A percentile compares a stretch with the other conserved stretches of the same genome.
Conservation (phyloP, 2,797 vertebrate species). For the Tachyglossus aculeatus region DNA sequence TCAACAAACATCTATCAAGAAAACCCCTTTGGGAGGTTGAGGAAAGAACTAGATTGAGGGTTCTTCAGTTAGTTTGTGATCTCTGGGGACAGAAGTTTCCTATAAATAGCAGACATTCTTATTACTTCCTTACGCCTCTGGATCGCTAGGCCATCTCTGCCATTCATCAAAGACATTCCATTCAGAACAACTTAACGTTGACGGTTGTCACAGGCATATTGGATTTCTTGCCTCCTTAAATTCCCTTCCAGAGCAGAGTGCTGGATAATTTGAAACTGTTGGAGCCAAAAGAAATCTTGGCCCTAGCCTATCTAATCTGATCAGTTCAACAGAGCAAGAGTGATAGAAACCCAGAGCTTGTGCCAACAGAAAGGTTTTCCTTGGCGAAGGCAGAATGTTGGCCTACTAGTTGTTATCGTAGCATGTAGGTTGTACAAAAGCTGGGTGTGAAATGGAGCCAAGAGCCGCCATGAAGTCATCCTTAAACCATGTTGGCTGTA, state of each 20-base stretch:
- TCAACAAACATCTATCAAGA: too few species aligned
- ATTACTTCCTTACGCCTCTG: neutral
- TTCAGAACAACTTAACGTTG: neutral
- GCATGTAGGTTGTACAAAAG: neutral
- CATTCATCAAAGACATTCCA: neutral
- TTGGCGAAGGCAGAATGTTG: constrained; percentile 12
- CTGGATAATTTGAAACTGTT: constrained; percentile 27
- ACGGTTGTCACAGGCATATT: neutral
- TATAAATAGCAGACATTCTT: too few species aligned
- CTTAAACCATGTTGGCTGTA: neutral
- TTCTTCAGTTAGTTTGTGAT: too few species aligned
- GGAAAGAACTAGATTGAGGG: too few species aligned
- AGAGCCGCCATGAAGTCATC: neutral
- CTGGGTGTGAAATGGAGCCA: neutral
- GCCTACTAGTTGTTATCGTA: constrained; percentile 7
- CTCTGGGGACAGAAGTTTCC: too few species aligned
- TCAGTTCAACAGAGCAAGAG: constrained; percentile 34
- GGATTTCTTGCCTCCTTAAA: neutral
- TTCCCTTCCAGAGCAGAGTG: neutral
- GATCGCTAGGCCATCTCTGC: neutral
- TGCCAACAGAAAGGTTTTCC: constrained; percentile 38
- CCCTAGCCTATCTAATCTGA: constrained; percentile 43
- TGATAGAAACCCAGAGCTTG: constrained; percentile 12
- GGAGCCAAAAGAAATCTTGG: constrained; percentile 50
- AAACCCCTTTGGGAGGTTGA: too few species aligned